Conservation (phyloP, 2,113 vertebrate species). For the Scophthalmus maximus region DNA sequence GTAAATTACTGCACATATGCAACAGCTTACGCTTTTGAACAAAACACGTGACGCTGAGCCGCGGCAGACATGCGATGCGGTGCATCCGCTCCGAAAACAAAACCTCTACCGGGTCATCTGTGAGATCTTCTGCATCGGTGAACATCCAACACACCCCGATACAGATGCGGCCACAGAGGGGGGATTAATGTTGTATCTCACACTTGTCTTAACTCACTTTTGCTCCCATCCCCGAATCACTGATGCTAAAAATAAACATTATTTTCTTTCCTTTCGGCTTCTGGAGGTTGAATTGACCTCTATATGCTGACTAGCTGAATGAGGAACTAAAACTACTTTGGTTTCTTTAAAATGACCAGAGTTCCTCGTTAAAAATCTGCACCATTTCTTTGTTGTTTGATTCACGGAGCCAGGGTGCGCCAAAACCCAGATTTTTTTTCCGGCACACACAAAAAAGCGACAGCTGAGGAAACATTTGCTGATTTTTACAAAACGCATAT, state of each 20-base stretch:
- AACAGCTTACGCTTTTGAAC: constrained; percentile 1
- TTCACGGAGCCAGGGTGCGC: too few relatives aligned
- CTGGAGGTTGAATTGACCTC: neutral
- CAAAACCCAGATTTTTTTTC: too few relatives aligned
- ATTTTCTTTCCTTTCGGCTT: neutral
- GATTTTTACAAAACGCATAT: too few relatives aligned
- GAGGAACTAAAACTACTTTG: neutral
- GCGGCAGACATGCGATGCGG: constrained; percentile 4
- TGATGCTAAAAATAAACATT: constrained; percentile 1
- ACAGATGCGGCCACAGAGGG: constrained; percentile 29
- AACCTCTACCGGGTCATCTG: constrained; percentile 24
- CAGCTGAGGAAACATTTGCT: too few relatives aligned
- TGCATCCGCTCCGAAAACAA: neutral
- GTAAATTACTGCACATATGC: neutral
- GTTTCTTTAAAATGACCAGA: too few relatives aligned
- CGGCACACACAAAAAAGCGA: too few relatives aligned
- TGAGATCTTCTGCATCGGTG: constrained; percentile 36
- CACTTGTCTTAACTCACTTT: constrained; percentile 25
- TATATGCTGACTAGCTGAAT: neutral
- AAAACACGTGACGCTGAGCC: constrained; percentile 2
- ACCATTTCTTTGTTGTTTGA: too few relatives aligned
- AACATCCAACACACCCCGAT: constrained; percentile 50
- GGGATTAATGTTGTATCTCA: constrained; percentile 21
- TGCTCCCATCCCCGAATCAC: neutral
- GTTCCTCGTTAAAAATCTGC: too few relatives aligned